A percentile compares a stretch with the other conserved stretches of the same genome.
phyloP scores from a whole-genome alignment of 2,113 vertebrate genomes.

The Tretioscincus oriximinensis region DNA sequence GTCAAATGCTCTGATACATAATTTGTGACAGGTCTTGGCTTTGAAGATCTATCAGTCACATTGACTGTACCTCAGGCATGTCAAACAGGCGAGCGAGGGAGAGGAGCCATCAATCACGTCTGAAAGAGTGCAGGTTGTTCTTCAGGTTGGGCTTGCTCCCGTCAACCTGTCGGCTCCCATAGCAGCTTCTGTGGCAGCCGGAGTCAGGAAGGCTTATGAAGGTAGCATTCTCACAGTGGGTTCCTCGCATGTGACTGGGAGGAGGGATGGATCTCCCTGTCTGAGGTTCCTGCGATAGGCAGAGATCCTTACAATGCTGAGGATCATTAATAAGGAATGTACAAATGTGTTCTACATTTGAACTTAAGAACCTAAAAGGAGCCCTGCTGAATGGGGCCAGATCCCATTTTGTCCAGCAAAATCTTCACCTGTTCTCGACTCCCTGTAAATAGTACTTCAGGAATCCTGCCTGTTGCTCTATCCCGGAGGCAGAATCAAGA shows the following conservation, averaged over 20 bases:
- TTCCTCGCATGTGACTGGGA: not conserved
- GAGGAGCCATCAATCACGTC: slow-evolving; percentile 19
- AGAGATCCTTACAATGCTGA: not conserved
- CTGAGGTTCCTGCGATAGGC: not conserved
- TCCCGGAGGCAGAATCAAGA: no score
- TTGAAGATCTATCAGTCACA: slow-evolving; percentile 57
- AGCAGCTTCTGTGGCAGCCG: not conserved
- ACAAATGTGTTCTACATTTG: no score
- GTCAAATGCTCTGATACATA: slow-evolving; percentile 52
- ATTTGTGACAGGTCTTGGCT: slow-evolving; percentile 59
- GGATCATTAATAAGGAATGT: no score
- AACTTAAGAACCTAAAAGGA: no score
- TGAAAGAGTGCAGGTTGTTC: slow-evolving; percentile 7
- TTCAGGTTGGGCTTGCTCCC: slow-evolving; percentile 30
- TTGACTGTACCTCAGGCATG: slow-evolving; percentile 48
- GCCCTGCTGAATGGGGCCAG: no score
- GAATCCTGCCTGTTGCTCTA: no score
- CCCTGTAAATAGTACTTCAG: no score
- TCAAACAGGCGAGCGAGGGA: slow-evolving; percentile 19
- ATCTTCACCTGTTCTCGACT: no score
- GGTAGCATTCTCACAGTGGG: not conserved
- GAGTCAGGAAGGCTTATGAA: not conserved
- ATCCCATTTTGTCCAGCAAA: no score
- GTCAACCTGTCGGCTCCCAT: slow-evolving; percentile 19
- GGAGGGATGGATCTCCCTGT: not conserved